Evolutionary conservation across 2,113 vertebrate genomes (phyloP).

Genomic region (Microcebus ravelobensis): DNA sequence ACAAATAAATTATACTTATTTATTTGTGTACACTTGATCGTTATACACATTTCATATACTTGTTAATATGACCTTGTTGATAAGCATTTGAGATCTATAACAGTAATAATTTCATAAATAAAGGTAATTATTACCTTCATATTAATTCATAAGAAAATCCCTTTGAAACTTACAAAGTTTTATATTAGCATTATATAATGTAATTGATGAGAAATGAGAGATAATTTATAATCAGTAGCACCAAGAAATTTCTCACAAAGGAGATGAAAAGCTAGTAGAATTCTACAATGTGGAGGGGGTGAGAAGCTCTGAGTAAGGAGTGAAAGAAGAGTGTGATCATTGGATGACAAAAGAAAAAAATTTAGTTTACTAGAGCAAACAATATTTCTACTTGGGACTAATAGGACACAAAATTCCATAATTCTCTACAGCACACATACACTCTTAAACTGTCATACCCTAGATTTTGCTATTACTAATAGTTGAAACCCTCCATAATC

Average conservation of each 20-base stretch:
- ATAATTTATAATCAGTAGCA: background rate
- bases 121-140: background rate
- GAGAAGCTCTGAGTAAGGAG: background rate
- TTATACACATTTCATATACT: background rate
- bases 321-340: background rate
- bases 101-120: background rate
- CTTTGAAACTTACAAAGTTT: background rate
- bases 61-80: background rate
- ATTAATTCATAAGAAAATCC: background rate
- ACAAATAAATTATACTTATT: background rate
- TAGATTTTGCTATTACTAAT: background rate
- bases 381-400: background rate
- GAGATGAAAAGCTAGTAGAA: background rate
- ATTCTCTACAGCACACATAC: too few species aligned
- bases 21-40: too few species aligned
- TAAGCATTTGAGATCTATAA: background rate
- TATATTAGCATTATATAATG: background rate
- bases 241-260: background rate
- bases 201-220: background rate
- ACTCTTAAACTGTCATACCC: background rate
- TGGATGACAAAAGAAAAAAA: background rate
- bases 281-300: background rate
- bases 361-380: background rate
- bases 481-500: background rate
- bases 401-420: background rate